Base-by-base conservation (phyloP, 2,888 invertebrate species). In the Tetragonula carbonaria region DNA sequence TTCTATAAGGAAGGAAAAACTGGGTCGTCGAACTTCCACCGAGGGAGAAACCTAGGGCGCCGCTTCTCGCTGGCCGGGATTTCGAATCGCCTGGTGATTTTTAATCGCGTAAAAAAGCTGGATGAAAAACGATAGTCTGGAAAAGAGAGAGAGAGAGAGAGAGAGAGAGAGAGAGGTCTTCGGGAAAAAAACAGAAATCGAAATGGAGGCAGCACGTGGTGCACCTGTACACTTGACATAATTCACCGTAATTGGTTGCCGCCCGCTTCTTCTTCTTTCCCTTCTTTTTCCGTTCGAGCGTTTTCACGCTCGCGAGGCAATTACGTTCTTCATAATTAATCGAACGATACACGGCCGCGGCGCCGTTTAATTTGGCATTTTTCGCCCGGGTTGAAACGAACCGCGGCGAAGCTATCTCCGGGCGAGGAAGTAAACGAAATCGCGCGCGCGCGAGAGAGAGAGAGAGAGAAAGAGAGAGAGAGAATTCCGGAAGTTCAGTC, bases 241-340 rank as follows among this genome's bases (percentile, higher is more conserved):
- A 72, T 74, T 81, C 65, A 72, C 33, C 50, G 38, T 59, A 59
- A 71, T 78, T 66, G 62, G 23, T 63, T 14, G 33, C 21, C 50
- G 51, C 23, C 45, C 4, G 33, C 6, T 65, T 65, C n/a, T 21
- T 14, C 13, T 4, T 45, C 21, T 21, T 28, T 18, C 23, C 50
- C 38, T 4, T 16, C 6, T 13, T 18, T n/a, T 21, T 38, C 23
- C 21, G 18, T 62, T 2, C 74, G 38, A 38, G 16, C 62, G n/a
- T 23, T 72, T 59, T 8, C 59, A 14, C 59, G 51, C 76, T n/a
- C 55, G 45, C 33, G 59, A 57, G 18, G 67, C 50, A 78, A 81
- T 74, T 38, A 16, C 67, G 68, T 63, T 80, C 68, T 50, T 81
- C 68, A 23, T 73, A 70, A 78, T 74, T 78, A 73, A 78, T 78